Evolutionary conservation across 2,797 vertebrate genomes (phyloP).

Genomic region (Paguma larvata): DNA sequence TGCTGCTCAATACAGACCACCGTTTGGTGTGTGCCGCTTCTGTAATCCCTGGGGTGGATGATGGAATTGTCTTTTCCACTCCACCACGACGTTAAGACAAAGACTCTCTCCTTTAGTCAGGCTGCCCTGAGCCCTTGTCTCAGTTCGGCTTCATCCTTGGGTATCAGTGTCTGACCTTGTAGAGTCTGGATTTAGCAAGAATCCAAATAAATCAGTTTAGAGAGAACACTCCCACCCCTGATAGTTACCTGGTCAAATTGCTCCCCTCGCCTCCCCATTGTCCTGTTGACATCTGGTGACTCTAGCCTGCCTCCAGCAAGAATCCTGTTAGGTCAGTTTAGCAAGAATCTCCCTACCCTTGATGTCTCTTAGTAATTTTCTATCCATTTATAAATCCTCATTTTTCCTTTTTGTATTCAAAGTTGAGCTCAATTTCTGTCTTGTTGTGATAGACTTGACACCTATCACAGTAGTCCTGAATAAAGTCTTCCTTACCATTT

Average conservation of each 20-base stretch:
- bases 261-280: fast-evolving
- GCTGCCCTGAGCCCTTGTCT: background rate
- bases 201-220: background rate
- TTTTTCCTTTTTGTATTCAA: background rate
- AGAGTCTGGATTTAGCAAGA: background rate
- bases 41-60: background rate
- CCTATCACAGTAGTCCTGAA: background rate
- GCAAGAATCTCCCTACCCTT: background rate
- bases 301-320: background rate
- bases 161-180: background rate
- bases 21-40: background rate
- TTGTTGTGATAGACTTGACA: background rate
- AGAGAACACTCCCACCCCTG: background rate
- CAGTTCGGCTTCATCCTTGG: background rate
- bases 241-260: background rate
- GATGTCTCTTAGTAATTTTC: background rate
- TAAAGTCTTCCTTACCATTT: background rate
- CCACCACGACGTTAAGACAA: background rate
- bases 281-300: background rate
- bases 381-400: background rate
- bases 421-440: background rate
- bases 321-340: background rate
- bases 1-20: background rate
- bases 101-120: background rate
- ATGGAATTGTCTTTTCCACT: background rate